Evolutionary conservation across 2,888 invertebrate species (phyloP).

Genomic region (Lithophane ornitopus): DNA sequence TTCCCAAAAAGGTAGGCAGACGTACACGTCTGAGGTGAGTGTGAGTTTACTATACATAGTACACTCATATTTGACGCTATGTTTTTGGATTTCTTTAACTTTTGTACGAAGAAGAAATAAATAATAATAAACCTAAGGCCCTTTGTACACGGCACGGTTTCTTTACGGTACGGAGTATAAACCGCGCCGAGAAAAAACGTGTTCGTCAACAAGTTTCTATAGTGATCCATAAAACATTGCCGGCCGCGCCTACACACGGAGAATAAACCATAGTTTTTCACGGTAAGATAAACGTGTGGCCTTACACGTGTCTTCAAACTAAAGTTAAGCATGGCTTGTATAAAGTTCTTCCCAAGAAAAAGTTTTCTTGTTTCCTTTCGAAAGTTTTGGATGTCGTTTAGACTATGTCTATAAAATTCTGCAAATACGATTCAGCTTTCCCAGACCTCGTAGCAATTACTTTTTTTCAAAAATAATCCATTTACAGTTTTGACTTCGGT

Average conservation of each 20-base stretch:
- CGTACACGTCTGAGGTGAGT: too few relatives aligned
- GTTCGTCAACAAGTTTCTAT: background rate
- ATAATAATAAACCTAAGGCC: background rate
- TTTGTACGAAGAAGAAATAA: background rate
- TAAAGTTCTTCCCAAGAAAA: slow-evolving; percentile 2
- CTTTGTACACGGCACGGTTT: too few relatives aligned
- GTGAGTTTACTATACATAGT: too few relatives aligned
- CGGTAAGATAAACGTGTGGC: too few relatives aligned
- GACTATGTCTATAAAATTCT: slow-evolving; percentile 4
- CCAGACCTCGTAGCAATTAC: too few relatives aligned
- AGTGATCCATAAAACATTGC: background rate
- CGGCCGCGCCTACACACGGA: background rate
- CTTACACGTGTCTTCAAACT: background rate
- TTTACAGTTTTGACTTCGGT: too few relatives aligned
- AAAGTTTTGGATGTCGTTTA: slow-evolving; percentile 19
- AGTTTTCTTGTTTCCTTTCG: slow-evolving; percentile 32
- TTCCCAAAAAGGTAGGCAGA: background rate
- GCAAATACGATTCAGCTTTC: background rate
- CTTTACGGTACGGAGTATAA: too few relatives aligned
- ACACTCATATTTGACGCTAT: background rate
- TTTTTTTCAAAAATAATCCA: too few relatives aligned
- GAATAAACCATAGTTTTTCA: too few relatives aligned
- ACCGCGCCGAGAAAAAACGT: too few relatives aligned
- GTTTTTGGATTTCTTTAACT: background rate
- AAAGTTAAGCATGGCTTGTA: background rate